A percentile compares a stretch with the other conserved stretches of the same genome.
These are phyloP conservation scores for Melitaea athalia DNA, from an alignment of 2,888 invertebrate species.

Conservation along the genomic window DNA sequence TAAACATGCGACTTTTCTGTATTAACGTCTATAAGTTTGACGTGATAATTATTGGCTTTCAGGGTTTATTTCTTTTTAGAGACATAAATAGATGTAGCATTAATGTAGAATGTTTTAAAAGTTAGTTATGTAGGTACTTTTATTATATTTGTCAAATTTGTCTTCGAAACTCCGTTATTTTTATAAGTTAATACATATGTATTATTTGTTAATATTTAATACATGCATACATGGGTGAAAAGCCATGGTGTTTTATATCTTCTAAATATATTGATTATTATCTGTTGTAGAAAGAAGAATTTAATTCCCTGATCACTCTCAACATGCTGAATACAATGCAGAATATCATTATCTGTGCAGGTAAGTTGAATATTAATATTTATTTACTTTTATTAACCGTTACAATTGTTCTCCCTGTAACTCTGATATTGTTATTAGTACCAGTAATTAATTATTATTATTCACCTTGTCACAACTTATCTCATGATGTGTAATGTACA, in stretches of 20 bases:
- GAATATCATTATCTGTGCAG: slow-evolving; percentile 92
- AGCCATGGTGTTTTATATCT: no score
- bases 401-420: background rate
- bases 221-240: no score
- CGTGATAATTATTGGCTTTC: no score
- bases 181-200: background rate
- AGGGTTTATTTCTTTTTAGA: no score
- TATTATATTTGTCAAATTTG: no score
- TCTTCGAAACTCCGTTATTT: background rate
- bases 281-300: slow-evolving; percentile 90
- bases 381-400: slow-evolving; percentile 4
- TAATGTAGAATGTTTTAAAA: no score
- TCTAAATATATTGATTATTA: background rate
- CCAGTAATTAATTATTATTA: slow-evolving; percentile 12
- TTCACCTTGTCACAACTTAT: background rate
- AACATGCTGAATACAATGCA: slow-evolving; percentile 95
- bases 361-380: slow-evolving; percentile 51
- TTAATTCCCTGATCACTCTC: slow-evolving; percentile 91
- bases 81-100: no score
- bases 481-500: background rate
- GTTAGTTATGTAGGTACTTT: no score
- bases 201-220: no score
- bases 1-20: no score
- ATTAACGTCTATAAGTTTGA: no score
- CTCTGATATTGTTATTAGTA: background rate